phyloP scores from a whole-genome alignment of 2,888 invertebrate genomes.

The Xanthia icteritia region DNA sequence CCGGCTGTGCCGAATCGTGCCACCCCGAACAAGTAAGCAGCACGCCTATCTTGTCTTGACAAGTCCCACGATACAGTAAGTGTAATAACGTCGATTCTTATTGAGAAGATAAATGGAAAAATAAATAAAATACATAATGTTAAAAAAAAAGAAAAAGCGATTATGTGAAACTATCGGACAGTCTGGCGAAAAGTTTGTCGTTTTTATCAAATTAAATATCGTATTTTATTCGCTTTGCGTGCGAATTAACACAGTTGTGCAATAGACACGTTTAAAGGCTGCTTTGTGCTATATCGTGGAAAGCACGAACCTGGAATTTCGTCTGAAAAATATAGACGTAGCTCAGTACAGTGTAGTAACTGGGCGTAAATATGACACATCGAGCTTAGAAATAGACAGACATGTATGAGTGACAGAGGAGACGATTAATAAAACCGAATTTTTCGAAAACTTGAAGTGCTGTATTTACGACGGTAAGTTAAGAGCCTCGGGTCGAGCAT shows the following conservation, averaged over 20 bases:
- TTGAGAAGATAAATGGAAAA: conserved; percentile 53
- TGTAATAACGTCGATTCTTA: conserved; percentile 70
- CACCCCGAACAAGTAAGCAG: background rate
- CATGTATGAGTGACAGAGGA: background rate
- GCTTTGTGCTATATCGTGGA: conserved; percentile 24
- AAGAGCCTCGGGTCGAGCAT: background rate
- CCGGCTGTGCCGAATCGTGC: background rate
- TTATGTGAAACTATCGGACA: conserved; percentile 61
- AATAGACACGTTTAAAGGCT: conserved; percentile 45
- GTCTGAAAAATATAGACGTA: background rate
- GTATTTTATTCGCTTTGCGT: conserved; percentile 75
- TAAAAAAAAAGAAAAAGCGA: conserved; percentile 60
- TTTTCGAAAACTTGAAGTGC: background rate
- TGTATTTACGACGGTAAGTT: background rate
- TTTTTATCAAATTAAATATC: conserved; percentile 68
- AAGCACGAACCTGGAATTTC: background rate
- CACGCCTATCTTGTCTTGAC: conserved; percentile 67
- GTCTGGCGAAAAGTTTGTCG: conserved; percentile 62
- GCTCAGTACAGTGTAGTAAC: background rate
- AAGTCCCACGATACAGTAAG: conserved; percentile 68
- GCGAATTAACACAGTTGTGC: conserved; percentile 66
- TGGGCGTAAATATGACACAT: background rate
- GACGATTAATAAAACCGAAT: background rate
- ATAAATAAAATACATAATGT: conserved; percentile 60
- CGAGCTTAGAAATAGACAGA: background rate